phyloP scores from a whole-genome alignment of 2,888 invertebrate genomes.

The Brachyptera risi region DNA sequence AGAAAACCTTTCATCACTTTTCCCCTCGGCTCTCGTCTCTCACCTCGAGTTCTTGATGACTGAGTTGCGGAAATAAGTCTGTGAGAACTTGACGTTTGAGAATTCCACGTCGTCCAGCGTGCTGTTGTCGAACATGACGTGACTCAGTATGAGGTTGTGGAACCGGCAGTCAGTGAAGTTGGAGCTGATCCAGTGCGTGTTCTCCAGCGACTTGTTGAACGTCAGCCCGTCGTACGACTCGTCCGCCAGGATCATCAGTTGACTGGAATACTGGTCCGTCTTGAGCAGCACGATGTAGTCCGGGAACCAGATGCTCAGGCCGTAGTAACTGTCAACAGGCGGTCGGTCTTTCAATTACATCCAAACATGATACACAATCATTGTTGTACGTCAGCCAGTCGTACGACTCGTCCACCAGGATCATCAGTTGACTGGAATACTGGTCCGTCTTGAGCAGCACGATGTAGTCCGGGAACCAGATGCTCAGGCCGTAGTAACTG shows the following conservation, averaged over 20 bases:
- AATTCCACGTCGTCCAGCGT: constrained; percentile 65
- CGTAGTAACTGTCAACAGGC: constrained; percentile 52
- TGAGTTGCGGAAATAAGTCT: constrained; percentile 60
- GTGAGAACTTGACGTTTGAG: constrained; percentile 66
- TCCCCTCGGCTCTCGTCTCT: too few species aligned
- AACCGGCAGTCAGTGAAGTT: constrained; percentile 62
- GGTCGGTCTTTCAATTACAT: too few species aligned
- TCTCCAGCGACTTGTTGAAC: constrained; percentile 62
- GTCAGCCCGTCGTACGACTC: constrained; percentile 43
- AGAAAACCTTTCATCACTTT: too few species aligned
- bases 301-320: constrained; percentile 55
- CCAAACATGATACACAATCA: too few species aligned
- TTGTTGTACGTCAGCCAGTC: too few species aligned
- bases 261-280: constrained; percentile 41
- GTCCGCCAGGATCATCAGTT: constrained; percentile 41
- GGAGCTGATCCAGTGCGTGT: constrained; percentile 57
- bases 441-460: too few species aligned
- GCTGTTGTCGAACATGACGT: constrained; percentile 67
- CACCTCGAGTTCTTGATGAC: constrained; percentile 61
- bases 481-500: too few species aligned
- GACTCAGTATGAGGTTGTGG: constrained; percentile 63
- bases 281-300: constrained; percentile 50
- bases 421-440: too few species aligned
- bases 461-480: too few species aligned
- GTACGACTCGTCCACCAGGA: too few species aligned